Percentiles rank a stretch among this genome's conserved stretches.
Conservation (phyloP, 1,140 invertebrate genomes). For the Geopemphigus sp. region DNA sequence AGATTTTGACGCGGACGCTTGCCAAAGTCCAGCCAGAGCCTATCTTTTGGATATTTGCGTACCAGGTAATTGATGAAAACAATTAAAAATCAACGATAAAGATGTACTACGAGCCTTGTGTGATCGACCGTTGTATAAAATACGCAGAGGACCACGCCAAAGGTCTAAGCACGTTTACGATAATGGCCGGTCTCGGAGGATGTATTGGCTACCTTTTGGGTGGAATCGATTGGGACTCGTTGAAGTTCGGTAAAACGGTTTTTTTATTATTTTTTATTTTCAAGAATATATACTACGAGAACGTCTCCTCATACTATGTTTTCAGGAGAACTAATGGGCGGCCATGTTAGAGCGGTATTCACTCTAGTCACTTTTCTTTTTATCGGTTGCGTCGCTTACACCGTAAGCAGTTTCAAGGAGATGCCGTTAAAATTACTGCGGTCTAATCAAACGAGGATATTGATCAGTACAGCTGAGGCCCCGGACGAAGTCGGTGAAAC, state of each 20-base stretch:
- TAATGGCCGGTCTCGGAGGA: conserved; percentile 94
- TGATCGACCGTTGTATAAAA: background rate
- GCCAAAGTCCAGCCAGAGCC: conserved; percentile 88
- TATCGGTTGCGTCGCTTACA: conserved; percentile 73
- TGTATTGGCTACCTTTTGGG: conserved; percentile 90
- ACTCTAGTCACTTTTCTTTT: conserved; percentile 85
- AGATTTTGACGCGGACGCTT: conserved; percentile 94
- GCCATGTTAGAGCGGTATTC: conserved; percentile 87
- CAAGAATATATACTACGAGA: no score
- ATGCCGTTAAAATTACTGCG: conserved; percentile 68
- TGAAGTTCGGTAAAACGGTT: conserved; percentile 65
- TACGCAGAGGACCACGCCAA: conserved; percentile 81
- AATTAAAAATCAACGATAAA: background rate
- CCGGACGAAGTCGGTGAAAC: conserved; percentile 6
- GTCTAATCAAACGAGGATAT: conserved; percentile 24
- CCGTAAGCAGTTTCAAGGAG: conserved; percentile 83
- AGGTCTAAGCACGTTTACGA: conserved; percentile 90
- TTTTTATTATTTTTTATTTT: background rate
- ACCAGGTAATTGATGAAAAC: conserved; percentile 62
- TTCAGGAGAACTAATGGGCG: conserved; percentile 71
- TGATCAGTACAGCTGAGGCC: background rate
- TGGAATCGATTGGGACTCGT: conserved; percentile 89
- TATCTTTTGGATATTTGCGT: conserved; percentile 90
- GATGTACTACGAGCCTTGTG: background rate
- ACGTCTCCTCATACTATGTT: conserved; percentile 19